Percentiles rank a stretch among this genome's conserved stretches.
Conservation (phyloP, 64 coral and sea anemone species). For the Pocillopora damicornis region DNA sequence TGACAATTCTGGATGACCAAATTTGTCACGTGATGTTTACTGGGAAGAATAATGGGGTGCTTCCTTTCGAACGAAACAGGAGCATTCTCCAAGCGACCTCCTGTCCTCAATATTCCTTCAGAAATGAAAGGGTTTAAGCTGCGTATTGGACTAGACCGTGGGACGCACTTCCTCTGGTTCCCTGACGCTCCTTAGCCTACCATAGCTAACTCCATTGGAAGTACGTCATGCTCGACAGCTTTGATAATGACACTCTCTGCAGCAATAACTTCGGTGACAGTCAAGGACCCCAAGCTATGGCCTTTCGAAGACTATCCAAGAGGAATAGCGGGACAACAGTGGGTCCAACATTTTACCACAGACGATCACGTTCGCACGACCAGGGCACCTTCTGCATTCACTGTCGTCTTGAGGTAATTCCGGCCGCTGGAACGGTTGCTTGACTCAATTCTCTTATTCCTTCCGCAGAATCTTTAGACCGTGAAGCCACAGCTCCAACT, state of each 20-base stretch:
- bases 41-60: constrained; percentile 56
- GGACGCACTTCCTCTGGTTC: not conserved
- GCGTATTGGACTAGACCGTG: not conserved
- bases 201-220: not conserved
- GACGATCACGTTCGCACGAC: not conserved
- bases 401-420: not conserved
- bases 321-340: not conserved
- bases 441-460: too few species aligned
- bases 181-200: not conserved
- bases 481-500: too few species aligned
- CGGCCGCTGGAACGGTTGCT: too few species aligned
- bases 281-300: not conserved
- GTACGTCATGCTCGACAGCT: not conserved
- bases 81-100: not conserved
- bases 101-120: too few species aligned
- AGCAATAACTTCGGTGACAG: not conserved
- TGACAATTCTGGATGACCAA: constrained; percentile 47
- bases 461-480: too few species aligned
- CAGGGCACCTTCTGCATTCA: not conserved
- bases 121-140: too few species aligned
- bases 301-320: too few species aligned
- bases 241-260: not conserved
- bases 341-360: not conserved
- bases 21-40: constrained; percentile 37
- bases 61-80: constrained; percentile 3